Evolutionary conservation across 2,888 invertebrate species (phyloP).

Genomic region (Temnothorax unifasciatus): DNA sequence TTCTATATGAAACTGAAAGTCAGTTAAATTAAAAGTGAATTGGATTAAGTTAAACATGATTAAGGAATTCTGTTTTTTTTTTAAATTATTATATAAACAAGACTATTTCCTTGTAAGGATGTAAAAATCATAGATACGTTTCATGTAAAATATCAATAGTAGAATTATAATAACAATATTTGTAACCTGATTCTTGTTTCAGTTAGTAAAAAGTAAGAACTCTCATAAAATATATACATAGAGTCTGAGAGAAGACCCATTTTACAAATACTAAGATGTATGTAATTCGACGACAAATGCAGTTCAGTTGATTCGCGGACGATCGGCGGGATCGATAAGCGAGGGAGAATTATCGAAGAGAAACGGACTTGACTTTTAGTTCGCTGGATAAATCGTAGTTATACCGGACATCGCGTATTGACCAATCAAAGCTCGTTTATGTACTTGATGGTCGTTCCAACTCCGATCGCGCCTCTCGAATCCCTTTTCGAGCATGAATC

Average conservation of each 20-base stretch:
- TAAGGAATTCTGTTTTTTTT: background rate
- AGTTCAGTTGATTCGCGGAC: background rate
- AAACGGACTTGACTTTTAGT: conserved; percentile 79
- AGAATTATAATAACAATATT: background rate
- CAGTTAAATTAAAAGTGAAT: conserved; percentile 13
- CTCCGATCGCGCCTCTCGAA: conserved; percentile 62
- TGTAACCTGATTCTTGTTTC: background rate
- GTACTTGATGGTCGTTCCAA: conserved; percentile 71
- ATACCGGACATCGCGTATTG: conserved; percentile 84
- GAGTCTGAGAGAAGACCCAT: background rate
- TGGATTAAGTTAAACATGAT: background rate
- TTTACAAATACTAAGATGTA: background rate
- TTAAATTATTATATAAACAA: background rate
- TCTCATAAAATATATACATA: background rate
- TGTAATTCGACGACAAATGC: background rate
- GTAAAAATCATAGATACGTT: background rate
- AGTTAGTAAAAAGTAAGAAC: conserved; percentile 1
- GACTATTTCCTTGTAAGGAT: background rate
- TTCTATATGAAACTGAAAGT: background rate
- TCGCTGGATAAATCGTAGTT: conserved; percentile 78
- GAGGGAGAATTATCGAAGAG: conserved; percentile 63
- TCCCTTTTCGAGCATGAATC: conserved; percentile 66
- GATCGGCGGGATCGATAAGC: conserved; percentile 26
- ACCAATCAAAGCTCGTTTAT: conserved; percentile 83
- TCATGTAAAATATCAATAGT: background rate